A percentile compares a stretch with the other conserved stretches of the same genome.
Evolutionary conservation across 2,888 invertebrate genomes (phyloP).

Genomic region (Ferdinandea cuprea): DNA sequence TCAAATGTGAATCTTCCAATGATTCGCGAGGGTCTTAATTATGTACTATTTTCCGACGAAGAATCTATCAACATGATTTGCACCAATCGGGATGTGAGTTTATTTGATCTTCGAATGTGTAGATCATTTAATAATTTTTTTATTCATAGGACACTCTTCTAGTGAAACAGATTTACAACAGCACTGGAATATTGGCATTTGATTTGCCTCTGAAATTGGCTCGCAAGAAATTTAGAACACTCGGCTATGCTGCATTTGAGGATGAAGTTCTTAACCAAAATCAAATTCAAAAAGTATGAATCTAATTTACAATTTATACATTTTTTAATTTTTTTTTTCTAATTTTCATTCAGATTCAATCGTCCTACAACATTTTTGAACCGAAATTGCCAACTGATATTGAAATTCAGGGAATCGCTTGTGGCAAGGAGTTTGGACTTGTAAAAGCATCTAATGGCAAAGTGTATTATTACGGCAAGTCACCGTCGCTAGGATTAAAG

Average conservation of each 20-base stretch:
- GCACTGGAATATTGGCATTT: conserved; percentile 79
- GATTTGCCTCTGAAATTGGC: conserved; percentile 91
- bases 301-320: not conserved
- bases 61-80: conserved; percentile 91
- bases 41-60: conserved; percentile 88
- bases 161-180: conserved; percentile 87
- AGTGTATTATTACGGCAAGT: conserved; percentile 94
- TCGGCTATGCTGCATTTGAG: conserved; percentile 89
- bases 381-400: conserved; percentile 88
- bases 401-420: conserved; percentile 89
- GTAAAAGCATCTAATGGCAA: conserved; percentile 93
- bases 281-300: conserved; percentile 80
- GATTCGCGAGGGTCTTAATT: conserved; percentile 81
- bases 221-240: conserved; percentile 90
- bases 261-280: conserved; percentile 85
- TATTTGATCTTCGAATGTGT: not conserved
- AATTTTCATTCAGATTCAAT: conserved; percentile 83
- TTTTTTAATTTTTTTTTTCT: not conserved
- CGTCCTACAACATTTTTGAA: conserved; percentile 85
- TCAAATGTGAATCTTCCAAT: conserved; percentile 80
- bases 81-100: conserved; percentile 90
- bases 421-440: conserved; percentile 95
- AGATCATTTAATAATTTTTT: conserved; percentile 30
- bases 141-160: conserved; percentile 89
- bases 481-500: conserved; percentile 93